phyloP scores from a whole-genome alignment of 1,140 invertebrate species.

The Plectrocnemia conspersa region DNA sequence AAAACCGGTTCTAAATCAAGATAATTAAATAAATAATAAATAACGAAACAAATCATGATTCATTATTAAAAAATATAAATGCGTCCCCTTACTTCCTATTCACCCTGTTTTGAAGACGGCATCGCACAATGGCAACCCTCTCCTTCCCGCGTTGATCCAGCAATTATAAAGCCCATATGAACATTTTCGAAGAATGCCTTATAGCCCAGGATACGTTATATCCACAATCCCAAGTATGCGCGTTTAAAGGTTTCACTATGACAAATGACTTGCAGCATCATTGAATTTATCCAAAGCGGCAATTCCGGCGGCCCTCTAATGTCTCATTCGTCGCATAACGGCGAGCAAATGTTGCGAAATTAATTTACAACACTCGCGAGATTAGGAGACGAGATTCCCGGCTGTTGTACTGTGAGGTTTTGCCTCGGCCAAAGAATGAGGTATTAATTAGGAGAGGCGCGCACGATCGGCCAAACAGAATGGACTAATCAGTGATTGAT shows the following conservation, averaged over 20 bases:
- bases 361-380: slow-evolving; percentile 5
- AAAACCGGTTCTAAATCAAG: no score
- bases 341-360: slow-evolving; percentile 12
- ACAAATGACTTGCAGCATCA: slow-evolving; percentile 30
- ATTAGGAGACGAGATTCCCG: slow-evolving; percentile 5
- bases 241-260: no score
- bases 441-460: slow-evolving; percentile 20
- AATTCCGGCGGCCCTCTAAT: slow-evolving; percentile 22
- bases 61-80: no score
- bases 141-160: not conserved
- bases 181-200: not conserved
- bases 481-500: slow-evolving; percentile 36
- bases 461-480: slow-evolving; percentile 31
- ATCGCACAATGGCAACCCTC: not conserved
- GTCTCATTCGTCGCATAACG: slow-evolving; percentile 19
- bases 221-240: no score
- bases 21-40: no score
- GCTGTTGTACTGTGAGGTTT: not conserved
- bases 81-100: no score
- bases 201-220: no score
- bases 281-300: slow-evolving; percentile 25
- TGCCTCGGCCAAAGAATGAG: slow-evolving; percentile 12
- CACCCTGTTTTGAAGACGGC: not conserved
- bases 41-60: no score
- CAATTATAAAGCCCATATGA: slow-evolving; percentile 3